Evolutionary conservation across 1,140 invertebrate species (phyloP), one percentile per base, ranked within the genome.

Genomic region (Drosophila pachea): DNA sequence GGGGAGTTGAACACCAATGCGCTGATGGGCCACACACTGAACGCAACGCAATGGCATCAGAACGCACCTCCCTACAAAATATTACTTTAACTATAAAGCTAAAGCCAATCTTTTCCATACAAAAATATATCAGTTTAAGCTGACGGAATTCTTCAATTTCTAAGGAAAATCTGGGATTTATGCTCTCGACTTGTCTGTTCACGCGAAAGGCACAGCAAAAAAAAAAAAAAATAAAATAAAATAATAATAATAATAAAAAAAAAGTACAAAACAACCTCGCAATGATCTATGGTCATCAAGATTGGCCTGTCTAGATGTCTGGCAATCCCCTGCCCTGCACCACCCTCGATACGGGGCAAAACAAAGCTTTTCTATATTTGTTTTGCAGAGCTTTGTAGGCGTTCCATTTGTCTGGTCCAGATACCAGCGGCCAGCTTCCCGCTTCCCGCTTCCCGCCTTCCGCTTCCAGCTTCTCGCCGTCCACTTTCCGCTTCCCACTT

Each of bases 251-350:
- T 1, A 22, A 22, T 22, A 22, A 22, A 2, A 22, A 22, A 22
- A 22, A 22, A 22, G 3, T 22, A 22, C 22, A 22, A 22, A 22
- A 2, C 22, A 22, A 22, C 22, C 22, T 22, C 22, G 22, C 14
- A 43, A 43, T 67, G 64, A 67, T 67, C 64, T 67, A 67, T 67
- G 65, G 58, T 22, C 38, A 68, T 61, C 65, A 22, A 68, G 58
- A 68, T 68, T 61, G 49, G 56, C 40, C 45, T 68, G 65, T 68
- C 38, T 47, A 60, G 48, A 67, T 67, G 64, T 67, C 64, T 67
- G 45, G 45, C 16, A 7, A 14, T 16, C 0, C 3, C 40, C 14
- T 12, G 12, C 4, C 33, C 22, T 16, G 55, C 48, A 12, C 43
- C 36, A 14, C 14, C 40, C 40, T 12, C 36, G 52, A 11, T 32